Evolutionary conservation across 2,797 vertebrate genomes (phyloP).

Genomic region (Orientallactaga sibirica): DNA sequence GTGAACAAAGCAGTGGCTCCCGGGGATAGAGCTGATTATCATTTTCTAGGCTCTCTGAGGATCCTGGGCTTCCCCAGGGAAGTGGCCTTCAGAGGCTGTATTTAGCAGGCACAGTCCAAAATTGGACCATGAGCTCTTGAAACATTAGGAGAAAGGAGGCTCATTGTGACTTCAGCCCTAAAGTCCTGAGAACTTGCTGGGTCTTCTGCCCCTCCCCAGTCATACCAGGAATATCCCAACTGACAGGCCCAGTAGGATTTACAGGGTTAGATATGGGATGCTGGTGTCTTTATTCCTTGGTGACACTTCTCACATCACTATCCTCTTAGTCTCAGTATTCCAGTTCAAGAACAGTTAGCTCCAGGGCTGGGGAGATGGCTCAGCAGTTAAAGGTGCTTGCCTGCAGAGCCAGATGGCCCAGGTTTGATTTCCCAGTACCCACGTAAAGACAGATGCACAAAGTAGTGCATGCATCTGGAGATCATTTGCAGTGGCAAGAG

Average conservation of each 20-base stretch:
- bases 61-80: not conserved
- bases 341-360: not conserved
- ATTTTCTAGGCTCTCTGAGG: constrained; percentile 41
- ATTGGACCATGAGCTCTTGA: not conserved
- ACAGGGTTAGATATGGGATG: not conserved
- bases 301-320: not conserved
- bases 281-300: not conserved
- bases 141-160: not conserved
- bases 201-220: not conserved
- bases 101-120: not conserved
- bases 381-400: too few species aligned
- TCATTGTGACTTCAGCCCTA: not conserved
- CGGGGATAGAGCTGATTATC: constrained; percentile 32
- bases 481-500: too few species aligned
- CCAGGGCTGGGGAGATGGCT: not conserved
- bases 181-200: not conserved
- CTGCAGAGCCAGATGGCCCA: too few species aligned
- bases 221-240: not conserved
- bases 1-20: constrained; percentile 51
- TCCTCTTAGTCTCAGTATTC: not conserved
- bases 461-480: too few species aligned
- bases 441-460: too few species aligned
- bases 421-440: too few species aligned
- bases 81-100: not conserved
- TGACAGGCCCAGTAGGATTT: not conserved